These are phyloP conservation scores for Lerista edwardsae DNA, from an alignment of 2,797 vertebrate species.

Conservation along the genomic window DNA sequence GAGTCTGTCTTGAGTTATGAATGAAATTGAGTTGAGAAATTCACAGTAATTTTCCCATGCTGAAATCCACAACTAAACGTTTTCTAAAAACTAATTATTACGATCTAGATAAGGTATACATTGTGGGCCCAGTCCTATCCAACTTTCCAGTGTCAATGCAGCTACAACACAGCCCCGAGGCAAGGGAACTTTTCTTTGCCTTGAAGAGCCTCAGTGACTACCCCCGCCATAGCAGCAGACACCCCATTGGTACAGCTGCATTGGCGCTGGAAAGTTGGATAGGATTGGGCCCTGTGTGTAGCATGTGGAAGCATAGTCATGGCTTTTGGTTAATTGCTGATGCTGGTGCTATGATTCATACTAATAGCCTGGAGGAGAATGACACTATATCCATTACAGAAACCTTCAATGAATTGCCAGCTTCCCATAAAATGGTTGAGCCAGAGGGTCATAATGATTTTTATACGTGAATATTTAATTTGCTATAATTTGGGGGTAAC, in stretches of 20 bases:
- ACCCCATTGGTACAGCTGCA: no score
- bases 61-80: neutral
- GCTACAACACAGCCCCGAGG: no score
- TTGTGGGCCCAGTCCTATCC: no score
- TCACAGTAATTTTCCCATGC: neutral
- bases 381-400: conserved; percentile 15
- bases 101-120: neutral
- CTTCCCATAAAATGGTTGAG: conserved; percentile 15
- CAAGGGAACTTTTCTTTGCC: no score
- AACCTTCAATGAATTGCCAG: conserved; percentile 4
- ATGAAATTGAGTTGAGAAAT: neutral
- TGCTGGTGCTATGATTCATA: conserved; percentile 24
- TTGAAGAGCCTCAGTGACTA: no score
- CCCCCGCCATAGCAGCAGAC: no score
- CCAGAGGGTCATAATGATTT: conserved; percentile 12
- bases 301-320: neutral
- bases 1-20: no score
- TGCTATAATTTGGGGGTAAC: neutral
- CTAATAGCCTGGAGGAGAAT: conserved; percentile 15
- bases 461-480: conserved; percentile 20
- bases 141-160: no score
- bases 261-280: no score
- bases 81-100: neutral
- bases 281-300: neutral
- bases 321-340: neutral